Evolutionary conservation across 2,888 invertebrate genomes (phyloP).

Genomic region (Phengaris arion): DNA sequence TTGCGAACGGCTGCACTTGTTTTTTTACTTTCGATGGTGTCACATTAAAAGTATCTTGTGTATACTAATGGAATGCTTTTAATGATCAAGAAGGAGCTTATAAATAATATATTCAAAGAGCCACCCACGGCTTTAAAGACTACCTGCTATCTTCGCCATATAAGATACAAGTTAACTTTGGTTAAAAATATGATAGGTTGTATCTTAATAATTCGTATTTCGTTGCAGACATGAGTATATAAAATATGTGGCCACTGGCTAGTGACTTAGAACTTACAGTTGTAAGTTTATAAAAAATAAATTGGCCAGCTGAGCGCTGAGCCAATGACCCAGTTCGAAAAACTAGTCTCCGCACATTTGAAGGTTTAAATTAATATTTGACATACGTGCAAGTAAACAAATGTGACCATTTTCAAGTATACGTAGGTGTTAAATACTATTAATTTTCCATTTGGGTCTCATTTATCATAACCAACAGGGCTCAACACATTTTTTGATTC

Average conservation of each 20-base stretch:
- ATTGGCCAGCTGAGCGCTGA: constrained; percentile 25
- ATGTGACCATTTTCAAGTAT: constrained; percentile 23
- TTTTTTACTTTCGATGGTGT: not conserved
- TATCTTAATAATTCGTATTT: not conserved
- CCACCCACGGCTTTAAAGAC: not conserved
- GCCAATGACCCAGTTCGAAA: constrained; percentile 24
- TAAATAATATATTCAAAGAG: constrained; percentile 18
- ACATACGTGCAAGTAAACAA: constrained; percentile 7
- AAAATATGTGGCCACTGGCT: not conserved
- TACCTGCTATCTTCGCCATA: constrained; percentile 23
- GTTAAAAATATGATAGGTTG: not conserved
- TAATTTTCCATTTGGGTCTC: not conserved
- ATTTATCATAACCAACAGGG: not conserved
- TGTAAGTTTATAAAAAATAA: not conserved
- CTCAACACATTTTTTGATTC: too few species aligned
- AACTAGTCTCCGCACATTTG: constrained; percentile 24
- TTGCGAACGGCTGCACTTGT: not conserved
- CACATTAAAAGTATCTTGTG: not conserved
- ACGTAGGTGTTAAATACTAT: not conserved
- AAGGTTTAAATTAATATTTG: constrained; percentile 12
- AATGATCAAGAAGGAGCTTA: constrained; percentile 7
- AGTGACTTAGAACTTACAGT: not conserved
- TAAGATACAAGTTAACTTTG: constrained; percentile 12
- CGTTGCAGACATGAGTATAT: not conserved
- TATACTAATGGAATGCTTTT: not conserved